Evolutionary conservation across 2,113 vertebrate genomes (phyloP).

Genomic region (Ahaetulla prasina): DNA sequence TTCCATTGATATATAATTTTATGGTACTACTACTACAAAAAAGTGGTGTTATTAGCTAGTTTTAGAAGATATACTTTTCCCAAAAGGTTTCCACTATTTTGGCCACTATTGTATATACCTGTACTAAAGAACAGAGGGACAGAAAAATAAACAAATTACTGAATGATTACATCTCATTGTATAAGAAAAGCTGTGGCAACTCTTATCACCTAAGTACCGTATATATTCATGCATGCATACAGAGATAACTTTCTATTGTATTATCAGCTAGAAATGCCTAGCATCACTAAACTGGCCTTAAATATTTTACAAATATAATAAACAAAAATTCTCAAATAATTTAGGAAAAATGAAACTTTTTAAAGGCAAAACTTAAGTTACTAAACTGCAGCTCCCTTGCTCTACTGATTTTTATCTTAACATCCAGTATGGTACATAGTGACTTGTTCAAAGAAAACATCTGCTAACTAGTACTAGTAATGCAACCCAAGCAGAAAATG

Average conservation of each 20-base stretch:
- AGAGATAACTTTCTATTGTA: neutral
- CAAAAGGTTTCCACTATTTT: too few relatives aligned
- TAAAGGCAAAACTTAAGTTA: neutral
- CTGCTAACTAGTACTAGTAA: slow-evolving; percentile 39
- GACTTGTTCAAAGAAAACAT: slow-evolving; percentile 33
- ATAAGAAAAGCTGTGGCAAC: neutral
- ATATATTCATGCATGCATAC: neutral
- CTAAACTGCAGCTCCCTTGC: neutral
- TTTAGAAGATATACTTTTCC: too few relatives aligned
- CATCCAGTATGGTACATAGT: slow-evolving; percentile 26
- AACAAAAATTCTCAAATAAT: neutral
- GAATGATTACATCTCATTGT: neutral
- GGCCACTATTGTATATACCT: too few relatives aligned
- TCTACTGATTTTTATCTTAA: neutral
- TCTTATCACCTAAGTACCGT: neutral
- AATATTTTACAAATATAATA: neutral
- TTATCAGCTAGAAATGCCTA: neutral
- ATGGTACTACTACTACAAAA: too few relatives aligned
- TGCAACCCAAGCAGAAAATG: slow-evolving; percentile 37
- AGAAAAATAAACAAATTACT: neutral
- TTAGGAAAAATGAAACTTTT: neutral
- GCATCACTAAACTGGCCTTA: neutral
- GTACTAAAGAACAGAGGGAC: neutral
- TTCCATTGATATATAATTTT: too few relatives aligned
- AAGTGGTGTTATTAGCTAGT: too few relatives aligned